Evolutionary conservation across 2,797 vertebrate genomes (phyloP), one percentile per base, ranked within the genome.

Genomic region (Falco rusticolus): DNA sequence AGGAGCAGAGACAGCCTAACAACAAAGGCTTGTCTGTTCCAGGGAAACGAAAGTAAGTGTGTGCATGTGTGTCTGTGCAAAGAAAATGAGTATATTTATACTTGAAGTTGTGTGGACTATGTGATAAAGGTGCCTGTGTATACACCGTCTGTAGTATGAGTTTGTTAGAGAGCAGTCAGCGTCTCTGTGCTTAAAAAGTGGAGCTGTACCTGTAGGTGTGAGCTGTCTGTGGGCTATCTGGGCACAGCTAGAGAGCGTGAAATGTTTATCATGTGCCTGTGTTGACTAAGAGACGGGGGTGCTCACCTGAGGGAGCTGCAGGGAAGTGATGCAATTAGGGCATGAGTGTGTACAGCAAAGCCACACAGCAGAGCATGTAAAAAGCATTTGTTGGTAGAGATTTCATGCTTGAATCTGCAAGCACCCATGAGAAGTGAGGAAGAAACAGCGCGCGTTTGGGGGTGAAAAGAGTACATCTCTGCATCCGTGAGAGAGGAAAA

Each of bases 321-420:
- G 74, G 48, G 71, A 70, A 89, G 43, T 47, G 78, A 84, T 6
- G 47, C 84, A 87, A 54, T 83, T 74, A 60, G 66, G 63, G 43
- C 1, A 0, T 48, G 5, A 93, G 34, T 5, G 21, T 50, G 8
- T 28, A 47, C 45, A 63, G 59, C 74, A 76, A 72, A 89, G 25
- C 48, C 64, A 59, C 83, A 13, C 37, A 29, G 84, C 60, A 50
- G 37, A 78, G 75, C 9, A 3, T 25, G 60, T 57, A 47, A 74
- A 83, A 93, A 94, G 48, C 86, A 28, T 83, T 83, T 83, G 59
- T 68, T 85, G 78, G 51, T 61, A 70, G 75, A 74, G 78, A 89
- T 93, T 94, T 93, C 87, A 80, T 68, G 78, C 84, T 57, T 87
- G 25, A 90, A 66, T 80, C 89, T 82, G 68, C 81, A 95, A 61